These are phyloP conservation scores for Drosophila pseudoobscura DNA, from an alignment of 1,140 invertebrate species.

Conservation along the genomic window DNA sequence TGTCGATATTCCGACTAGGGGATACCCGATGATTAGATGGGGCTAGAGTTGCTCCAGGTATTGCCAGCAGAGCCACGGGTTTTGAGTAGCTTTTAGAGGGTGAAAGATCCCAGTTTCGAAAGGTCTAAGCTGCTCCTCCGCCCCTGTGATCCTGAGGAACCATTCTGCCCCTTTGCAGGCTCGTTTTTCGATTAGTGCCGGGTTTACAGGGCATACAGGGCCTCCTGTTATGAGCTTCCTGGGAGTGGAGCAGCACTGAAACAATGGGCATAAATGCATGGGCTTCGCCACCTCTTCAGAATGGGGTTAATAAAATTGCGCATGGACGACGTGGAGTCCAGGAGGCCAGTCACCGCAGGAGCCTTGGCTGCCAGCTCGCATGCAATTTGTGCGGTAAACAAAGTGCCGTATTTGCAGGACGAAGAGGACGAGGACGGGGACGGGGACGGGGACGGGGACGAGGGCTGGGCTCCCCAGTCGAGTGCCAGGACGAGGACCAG, in stretches of 20 bases:
- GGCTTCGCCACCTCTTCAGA: slow-evolving; percentile 39
- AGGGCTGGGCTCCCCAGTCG: slow-evolving; percentile 11
- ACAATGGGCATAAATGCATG: slow-evolving; percentile 60
- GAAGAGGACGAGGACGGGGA: neutral
- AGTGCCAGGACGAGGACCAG: slow-evolving; percentile 11
- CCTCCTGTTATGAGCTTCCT: neutral
- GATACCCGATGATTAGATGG: too few relatives aligned
- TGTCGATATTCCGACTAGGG: too few relatives aligned
- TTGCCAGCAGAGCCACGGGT: too few relatives aligned
- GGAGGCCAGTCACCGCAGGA: slow-evolving; percentile 30
- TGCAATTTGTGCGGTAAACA: slow-evolving; percentile 58
- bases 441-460: neutral
- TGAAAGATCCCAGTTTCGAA: too few relatives aligned
- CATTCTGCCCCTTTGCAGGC: too few relatives aligned
- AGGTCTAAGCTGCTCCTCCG: too few relatives aligned
- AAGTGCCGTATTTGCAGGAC: slow-evolving; percentile 25
- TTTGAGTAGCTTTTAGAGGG: too few relatives aligned
- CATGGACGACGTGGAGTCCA: slow-evolving; percentile 18
- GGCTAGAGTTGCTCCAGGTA: too few relatives aligned
- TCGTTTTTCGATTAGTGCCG: too few relatives aligned
- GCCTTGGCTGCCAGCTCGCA: slow-evolving; percentile 42
- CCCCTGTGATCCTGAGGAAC: too few relatives aligned
- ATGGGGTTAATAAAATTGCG: slow-evolving; percentile 78
- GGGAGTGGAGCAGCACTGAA: slow-evolving; percentile 22
- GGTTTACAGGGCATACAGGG: too few relatives aligned